Evolutionary conservation across 2,888 invertebrate genomes (phyloP).

Genomic region (Diaperis boleti): DNA sequence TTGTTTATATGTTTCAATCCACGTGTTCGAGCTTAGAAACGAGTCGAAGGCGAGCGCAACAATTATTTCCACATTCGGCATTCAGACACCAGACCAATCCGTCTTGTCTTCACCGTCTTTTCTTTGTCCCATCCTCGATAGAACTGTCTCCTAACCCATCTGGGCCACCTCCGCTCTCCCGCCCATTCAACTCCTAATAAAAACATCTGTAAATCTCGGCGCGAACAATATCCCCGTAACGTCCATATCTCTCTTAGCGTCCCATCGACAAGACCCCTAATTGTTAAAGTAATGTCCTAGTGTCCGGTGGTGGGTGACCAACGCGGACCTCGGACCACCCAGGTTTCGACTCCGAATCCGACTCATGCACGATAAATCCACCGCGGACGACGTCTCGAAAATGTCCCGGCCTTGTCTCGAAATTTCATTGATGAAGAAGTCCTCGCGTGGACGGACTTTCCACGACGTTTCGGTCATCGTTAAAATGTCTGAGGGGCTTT

Average conservation of each 20-base stretch:
- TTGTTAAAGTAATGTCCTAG: conserved; percentile 27
- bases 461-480: conserved; percentile 22
- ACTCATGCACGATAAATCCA: conserved; percentile 47
- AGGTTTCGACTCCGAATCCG: conserved; percentile 13
- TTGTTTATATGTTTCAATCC: too few species aligned
- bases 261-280: conserved; percentile 33
- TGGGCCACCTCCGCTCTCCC: too few species aligned
- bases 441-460: conserved; percentile 13
- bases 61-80: too few species aligned
- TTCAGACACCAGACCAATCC: too few species aligned
- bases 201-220: conserved; percentile 35
- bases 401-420: conserved; percentile 32
- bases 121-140: too few species aligned
- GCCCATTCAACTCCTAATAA: conserved; percentile 35
- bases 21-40: too few species aligned
- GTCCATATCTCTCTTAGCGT: conserved; percentile 21
- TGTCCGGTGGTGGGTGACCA: conserved; percentile 12
- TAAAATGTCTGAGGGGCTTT: conserved; percentile 19
- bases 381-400: conserved; percentile 18
- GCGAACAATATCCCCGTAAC: conserved; percentile 14
- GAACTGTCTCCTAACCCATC: too few species aligned
- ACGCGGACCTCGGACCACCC: conserved; percentile 21
- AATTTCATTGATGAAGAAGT: conserved; percentile 31
- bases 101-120: too few species aligned
- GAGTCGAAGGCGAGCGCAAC: too few species aligned